phyloP scores from a whole-genome alignment of 2,113 vertebrate species.

The Motacilla tschutschensis region DNA sequence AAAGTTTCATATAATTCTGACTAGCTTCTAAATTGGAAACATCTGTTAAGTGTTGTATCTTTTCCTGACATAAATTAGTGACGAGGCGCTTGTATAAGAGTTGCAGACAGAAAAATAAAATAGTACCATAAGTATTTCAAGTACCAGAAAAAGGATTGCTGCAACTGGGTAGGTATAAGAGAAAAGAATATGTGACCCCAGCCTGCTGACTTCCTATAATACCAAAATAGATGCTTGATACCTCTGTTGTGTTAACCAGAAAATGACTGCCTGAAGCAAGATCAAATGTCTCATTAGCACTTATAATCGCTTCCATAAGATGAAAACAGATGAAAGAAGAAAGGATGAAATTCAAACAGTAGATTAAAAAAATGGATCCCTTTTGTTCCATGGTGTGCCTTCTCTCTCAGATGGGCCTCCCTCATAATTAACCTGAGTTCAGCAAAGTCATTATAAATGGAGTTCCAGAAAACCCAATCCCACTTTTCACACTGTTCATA shows the following conservation, averaged over 20 bases:
- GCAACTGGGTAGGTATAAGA: not conserved
- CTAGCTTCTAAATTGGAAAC: slow-evolving; percentile 71
- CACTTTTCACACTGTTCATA: not conserved
- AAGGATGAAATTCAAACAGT: slow-evolving; percentile 23
- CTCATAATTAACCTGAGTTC: slow-evolving; percentile 22
- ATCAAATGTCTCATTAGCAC: slow-evolving; percentile 62
- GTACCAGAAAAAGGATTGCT: slow-evolving; percentile 21
- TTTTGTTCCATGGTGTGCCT: slow-evolving; percentile 15
- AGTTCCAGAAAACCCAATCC: slow-evolving; percentile 1
- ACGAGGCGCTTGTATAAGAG: slow-evolving; percentile 39
- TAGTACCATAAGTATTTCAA: slow-evolving; percentile 23
- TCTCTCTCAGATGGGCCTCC: not conserved
- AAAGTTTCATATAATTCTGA: slow-evolving; percentile 48
- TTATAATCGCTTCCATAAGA: slow-evolving; percentile 58
- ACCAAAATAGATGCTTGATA: slow-evolving; percentile 25
- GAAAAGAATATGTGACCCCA: not conserved
- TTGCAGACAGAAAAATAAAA: slow-evolving; percentile 55
- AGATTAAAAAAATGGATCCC: not conserved
- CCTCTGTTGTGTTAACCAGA: slow-evolving; percentile 25
- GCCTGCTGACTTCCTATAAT: not conserved
- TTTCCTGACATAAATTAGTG: slow-evolving; percentile 62
- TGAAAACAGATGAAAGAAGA: slow-evolving; percentile 50
- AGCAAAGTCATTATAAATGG: not conserved
- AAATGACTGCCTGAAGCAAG: slow-evolving; percentile 49
- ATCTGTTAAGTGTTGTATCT: slow-evolving; percentile 63